phyloP scores from a whole-genome alignment of 2,113 vertebrate species.

The Apteryx owenii region DNA sequence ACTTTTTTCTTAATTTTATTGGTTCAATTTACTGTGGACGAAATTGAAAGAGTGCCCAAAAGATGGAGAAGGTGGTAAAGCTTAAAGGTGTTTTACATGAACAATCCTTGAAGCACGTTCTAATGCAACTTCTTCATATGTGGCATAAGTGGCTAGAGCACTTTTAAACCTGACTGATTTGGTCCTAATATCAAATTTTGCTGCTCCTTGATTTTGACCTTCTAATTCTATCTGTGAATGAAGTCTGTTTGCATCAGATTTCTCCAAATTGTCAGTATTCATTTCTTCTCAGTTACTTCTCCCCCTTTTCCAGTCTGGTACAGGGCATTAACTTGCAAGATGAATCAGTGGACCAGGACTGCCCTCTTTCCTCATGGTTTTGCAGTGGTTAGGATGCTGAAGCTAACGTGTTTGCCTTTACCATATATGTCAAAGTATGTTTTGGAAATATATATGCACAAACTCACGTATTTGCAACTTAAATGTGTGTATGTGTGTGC shows the following conservation, averaged over 20 bases:
- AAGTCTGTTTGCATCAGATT: background rate
- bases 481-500: background rate
- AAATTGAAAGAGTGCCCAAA: background rate
- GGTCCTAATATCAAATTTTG: background rate
- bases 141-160: background rate
- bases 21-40: background rate
- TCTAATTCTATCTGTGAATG: fast-evolving
- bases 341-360: background rate
- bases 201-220: background rate
- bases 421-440: fast-evolving
- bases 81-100: background rate
- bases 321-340: background rate
- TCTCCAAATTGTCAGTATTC: background rate
- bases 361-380: background rate
- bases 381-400: background rate
- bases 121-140: background rate
- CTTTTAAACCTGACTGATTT: background rate
- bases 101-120: background rate
- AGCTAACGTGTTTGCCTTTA: background rate
- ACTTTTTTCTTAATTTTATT: background rate
- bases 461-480: background rate
- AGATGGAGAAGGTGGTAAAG: background rate
- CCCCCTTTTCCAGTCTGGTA: background rate
- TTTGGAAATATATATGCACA: background rate
- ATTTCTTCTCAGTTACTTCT: background rate